Evolutionary conservation across 2,888 invertebrate genomes (phyloP).

Genomic region (Plagiodera versicolora): DNA sequence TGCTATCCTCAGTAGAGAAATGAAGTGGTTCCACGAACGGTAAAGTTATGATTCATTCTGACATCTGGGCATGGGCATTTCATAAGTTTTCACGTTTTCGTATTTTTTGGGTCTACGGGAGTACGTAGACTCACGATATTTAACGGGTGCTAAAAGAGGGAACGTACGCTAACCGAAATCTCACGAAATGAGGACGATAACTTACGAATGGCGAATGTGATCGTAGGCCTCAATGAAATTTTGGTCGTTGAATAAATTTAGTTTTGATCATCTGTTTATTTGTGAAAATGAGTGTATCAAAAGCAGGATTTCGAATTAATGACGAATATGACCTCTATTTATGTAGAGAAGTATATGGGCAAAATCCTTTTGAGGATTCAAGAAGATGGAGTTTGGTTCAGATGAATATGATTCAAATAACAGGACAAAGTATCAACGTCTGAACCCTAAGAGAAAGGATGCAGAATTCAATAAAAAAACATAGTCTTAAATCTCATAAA

Average conservation of each 20-base stretch:
- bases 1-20: too few relatives aligned
- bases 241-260: neutral
- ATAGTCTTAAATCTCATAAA: neutral
- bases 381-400: constrained; percentile 10
- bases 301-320: neutral
- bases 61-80: too few relatives aligned
- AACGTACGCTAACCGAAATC: neutral
- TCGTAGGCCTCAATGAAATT: too few relatives aligned
- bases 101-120: neutral
- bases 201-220: neutral
- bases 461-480: constrained; percentile 8
- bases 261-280: neutral
- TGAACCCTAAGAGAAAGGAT: constrained; percentile 11
- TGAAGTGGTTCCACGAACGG: too few relatives aligned
- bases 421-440: neutral
- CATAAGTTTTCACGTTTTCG: neutral
- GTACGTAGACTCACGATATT: neutral
- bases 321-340: neutral
- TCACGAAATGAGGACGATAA: neutral
- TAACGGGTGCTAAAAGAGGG: neutral
- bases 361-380: constrained; percentile 15
- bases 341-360: constrained; percentile 6
- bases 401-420: constrained; percentile 11
- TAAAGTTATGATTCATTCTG: too few relatives aligned
- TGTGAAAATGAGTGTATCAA: neutral